Evolutionary conservation across 2,888 invertebrate species (phyloP), one percentile per base, ranked within the genome.

Genomic region (Uropetala carovei): DNA sequence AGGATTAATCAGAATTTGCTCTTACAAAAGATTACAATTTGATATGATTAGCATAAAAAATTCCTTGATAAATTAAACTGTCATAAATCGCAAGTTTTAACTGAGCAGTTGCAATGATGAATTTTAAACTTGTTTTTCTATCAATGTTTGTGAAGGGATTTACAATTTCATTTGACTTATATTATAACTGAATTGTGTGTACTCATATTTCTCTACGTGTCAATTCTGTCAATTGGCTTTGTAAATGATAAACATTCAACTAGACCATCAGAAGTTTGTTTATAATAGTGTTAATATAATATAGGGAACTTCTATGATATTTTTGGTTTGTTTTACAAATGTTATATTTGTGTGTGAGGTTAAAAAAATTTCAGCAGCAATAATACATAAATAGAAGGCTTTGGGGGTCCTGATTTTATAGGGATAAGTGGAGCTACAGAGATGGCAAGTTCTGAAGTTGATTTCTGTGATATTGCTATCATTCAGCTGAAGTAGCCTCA

Each of bases 1-100:
- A 89, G 60, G 64, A 43, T 89, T 89, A 30, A 86, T 89, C 64
- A 89, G n/a, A 30, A 16, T 89, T 89, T 68, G 43, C 86, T 68
- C 68, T 9, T 43, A 30, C 30, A 89, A 89, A 43, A 56, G 64
- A 64, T 43, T 22, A 43, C 30, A 89, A 89, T 75, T 75, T 64
- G 43, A 18, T n/a, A 18, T 27, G 43, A 68, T 30, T 86, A 64
- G 64, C 16, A 89, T 68, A 18, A 56, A 7, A 7, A 56, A 83
- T 83, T 56, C 56, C 83, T 56, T 89, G 60, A 64, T 89, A 89
- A 89, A 10, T 13, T 64, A 56, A 64, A 60, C 89, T 89, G 7
- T 68, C 43, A 30, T 18, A 43, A 60, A 89, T n/a, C 43, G 60
- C 64, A 43, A 64, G n/a, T 18, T 64, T 89, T 64, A 13, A 30